These are phyloP conservation scores for Procavia capensis DNA, from an alignment of 2,113 vertebrate species.

Conservation along the genomic window DNA sequence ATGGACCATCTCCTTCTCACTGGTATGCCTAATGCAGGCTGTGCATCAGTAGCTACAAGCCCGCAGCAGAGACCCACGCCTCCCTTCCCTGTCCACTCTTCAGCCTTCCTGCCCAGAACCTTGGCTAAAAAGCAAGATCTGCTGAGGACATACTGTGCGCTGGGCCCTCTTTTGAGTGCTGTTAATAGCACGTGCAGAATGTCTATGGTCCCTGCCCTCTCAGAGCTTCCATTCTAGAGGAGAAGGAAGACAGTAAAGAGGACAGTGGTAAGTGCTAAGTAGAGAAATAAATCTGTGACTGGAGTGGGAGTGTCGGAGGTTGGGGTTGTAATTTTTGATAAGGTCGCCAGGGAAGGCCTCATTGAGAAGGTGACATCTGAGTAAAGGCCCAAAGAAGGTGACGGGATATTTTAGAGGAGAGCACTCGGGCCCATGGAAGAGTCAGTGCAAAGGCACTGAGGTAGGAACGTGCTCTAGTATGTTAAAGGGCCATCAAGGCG, in stretches of 20 bases:
- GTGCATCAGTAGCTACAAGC: rapidly evolving
- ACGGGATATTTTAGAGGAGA: not conserved
- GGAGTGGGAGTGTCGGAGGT: not conserved
- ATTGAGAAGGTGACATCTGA: not conserved
- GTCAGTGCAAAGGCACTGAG: not conserved
- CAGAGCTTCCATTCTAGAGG: not conserved
- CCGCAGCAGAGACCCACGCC: not conserved
- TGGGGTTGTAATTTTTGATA: not conserved
- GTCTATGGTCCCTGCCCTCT: not conserved
- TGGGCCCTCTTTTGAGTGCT: not conserved
- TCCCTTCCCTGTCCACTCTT: not conserved
- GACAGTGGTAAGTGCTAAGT: not conserved
- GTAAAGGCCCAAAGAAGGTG: not conserved
- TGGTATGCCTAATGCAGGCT: rapidly evolving
- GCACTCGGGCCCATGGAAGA: not conserved
- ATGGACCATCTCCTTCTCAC: not conserved
- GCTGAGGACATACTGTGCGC: not conserved
- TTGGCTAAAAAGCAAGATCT: not conserved
- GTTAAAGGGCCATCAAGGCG: not conserved
- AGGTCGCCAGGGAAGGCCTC: not conserved
- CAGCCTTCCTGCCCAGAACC: not conserved
- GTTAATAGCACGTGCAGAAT: not conserved
- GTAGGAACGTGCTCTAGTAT: rapidly evolving
- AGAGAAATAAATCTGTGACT: not conserved
- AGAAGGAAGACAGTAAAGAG: not conserved